These are phyloP conservation scores for Ceratina calcarata DNA, from an alignment of 1,140 invertebrate genomes.

Conservation along the genomic window DNA sequence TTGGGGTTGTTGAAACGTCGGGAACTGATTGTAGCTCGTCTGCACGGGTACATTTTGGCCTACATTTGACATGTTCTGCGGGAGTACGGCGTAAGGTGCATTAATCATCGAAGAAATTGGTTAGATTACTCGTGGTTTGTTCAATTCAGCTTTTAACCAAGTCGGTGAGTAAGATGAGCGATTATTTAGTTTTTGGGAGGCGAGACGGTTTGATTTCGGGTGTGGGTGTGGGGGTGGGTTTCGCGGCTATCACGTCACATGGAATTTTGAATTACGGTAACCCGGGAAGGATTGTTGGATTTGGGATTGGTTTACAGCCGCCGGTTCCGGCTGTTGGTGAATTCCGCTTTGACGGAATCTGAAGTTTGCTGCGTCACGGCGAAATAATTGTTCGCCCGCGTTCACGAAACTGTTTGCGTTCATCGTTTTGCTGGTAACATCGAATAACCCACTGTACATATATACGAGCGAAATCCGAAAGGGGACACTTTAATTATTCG, in stretches of 20 bases:
- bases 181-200: not conserved
- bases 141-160: not conserved
- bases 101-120: conserved; percentile 54
- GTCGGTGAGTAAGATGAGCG: not conserved
- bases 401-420: not conserved
- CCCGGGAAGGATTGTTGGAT: conserved; percentile 37
- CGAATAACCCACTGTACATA: too few species aligned
- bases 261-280: conserved; percentile 47
- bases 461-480: too few species aligned
- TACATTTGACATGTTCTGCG: conserved; percentile 52
- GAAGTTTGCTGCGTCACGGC: conserved; percentile 44
- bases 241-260: conserved; percentile 40
- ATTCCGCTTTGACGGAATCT: conserved; percentile 23
- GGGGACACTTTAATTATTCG: too few species aligned
- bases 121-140: conserved; percentile 20
- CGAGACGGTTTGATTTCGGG: not conserved
- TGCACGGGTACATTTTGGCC: conserved; percentile 62
- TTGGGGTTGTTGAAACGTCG: conserved; percentile 62
- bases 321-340: conserved; percentile 10
- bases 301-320: conserved; percentile 38
- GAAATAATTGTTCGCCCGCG: conserved; percentile 1
- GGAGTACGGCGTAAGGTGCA: conserved; percentile 46
- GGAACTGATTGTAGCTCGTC: conserved; percentile 67
- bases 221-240: not conserved
- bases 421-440: too few species aligned